Evolutionary conservation across 2,113 vertebrate species (phyloP).

Genomic region (Onychostoma macrolepis): DNA sequence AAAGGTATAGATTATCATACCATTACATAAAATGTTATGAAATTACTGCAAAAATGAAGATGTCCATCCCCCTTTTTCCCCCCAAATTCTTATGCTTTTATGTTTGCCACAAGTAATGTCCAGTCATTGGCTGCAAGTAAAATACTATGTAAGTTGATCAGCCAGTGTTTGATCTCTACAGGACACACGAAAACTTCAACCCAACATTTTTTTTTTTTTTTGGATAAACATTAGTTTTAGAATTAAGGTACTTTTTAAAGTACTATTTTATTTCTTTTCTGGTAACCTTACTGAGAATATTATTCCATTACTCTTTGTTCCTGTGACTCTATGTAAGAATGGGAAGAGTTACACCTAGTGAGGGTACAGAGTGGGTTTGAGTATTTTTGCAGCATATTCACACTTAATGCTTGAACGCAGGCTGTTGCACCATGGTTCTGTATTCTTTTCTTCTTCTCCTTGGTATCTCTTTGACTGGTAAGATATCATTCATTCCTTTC

Average conservation of each 20-base stretch:
- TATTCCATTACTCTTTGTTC: background rate
- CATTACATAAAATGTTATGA: background rate
- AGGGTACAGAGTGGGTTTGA: background rate
- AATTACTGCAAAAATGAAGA: background rate
- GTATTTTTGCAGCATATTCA: background rate
- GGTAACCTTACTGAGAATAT: background rate
- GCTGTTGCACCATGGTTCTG: background rate
- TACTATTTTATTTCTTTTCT: background rate
- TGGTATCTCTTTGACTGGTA: constrained; percentile 21
- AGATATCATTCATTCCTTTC: background rate
- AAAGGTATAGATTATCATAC: background rate
- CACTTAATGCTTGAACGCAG: background rate
- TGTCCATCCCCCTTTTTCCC: background rate
- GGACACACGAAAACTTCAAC: too few relatives aligned
- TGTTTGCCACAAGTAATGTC: background rate
- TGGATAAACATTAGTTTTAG: background rate
- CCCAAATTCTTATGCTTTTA: background rate
- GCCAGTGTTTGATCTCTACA: background rate
- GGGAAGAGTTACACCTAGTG: background rate
- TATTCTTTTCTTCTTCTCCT: background rate
- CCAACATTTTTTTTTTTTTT: background rate
- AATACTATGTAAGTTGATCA: background rate
- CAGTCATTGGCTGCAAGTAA: background rate
- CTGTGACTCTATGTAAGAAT: background rate
- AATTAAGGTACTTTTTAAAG: background rate